Evolutionary conservation across 2,113 vertebrate species (phyloP), one percentile per base, ranked within the genome.

Genomic region (Aix galericulata): DNA sequence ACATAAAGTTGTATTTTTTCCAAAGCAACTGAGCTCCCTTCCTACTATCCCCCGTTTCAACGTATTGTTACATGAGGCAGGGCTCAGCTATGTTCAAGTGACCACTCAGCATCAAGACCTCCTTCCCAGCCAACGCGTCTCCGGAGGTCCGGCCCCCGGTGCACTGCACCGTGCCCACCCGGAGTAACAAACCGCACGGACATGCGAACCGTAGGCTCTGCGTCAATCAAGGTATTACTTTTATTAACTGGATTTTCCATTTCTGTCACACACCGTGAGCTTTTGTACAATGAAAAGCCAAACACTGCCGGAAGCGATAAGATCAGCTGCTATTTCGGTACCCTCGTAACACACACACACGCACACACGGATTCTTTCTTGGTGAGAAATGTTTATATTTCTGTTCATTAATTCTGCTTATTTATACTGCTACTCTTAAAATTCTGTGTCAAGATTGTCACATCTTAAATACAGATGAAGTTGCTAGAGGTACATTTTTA

Each of bases 381-480:
- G 89, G 94, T 87, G 89, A 96, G 89, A 91, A 93, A 40, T 78
- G 44, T 89, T 95, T 94, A 83, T 77, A 93, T 63, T 95, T 96
- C 84, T 93, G 78, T 86, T 95, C 55, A 38, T 79, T 85, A 87
- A 74, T 92, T 93, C 92, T 94, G 91, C 86, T 95, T 95, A 95
- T 94, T 95, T 97, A 97, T 93, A 96, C 85, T 68, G 95, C 97
- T 97, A 72, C 77, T 94, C 92, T 96, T 96, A 95, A 96, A 96
- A 97, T 98, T 96, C 72, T 88, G 96, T 96, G 97, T 97, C 96
- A 88, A 97, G 98, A 98, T 98, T 98, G 98, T 98, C 98, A 97
- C 95, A 95, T 98, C 95, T 98, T 98, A 98, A 98, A 98, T 98
- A 98, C 96, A 97, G 97, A 97, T 94, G 98, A 97, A 97, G 93